Percentiles rank a stretch among this genome's conserved stretches.
Evolutionary conservation across 2,797 vertebrate species (phyloP).

Genomic region (Lindbergichthys nudifrons): DNA sequence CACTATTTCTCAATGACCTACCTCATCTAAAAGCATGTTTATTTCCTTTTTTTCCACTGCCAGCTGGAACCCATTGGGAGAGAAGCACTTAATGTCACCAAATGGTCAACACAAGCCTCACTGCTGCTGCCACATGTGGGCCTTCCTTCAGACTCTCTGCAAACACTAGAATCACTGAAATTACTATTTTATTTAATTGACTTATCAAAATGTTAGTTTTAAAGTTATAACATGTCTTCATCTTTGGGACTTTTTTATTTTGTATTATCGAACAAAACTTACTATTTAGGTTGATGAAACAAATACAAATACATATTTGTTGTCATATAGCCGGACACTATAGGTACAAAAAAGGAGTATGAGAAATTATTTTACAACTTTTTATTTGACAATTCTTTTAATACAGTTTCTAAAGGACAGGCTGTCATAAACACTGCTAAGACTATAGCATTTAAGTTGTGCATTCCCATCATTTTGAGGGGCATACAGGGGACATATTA

Average conservation of each 20-base stretch:
- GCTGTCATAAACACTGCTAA: too few species aligned
- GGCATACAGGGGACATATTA: too few species aligned
- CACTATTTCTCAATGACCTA: not conserved
- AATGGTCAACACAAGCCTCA: conserved; percentile 9
- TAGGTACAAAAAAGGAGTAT: too few species aligned
- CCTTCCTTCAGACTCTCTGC: not conserved
- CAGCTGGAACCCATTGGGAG: not conserved
- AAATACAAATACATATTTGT: not conserved
- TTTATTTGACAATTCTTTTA: too few species aligned
- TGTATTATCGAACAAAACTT: not conserved
- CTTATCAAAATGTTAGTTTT: not conserved
- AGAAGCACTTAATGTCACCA: not conserved
- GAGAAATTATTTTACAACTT: not conserved
- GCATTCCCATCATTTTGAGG: too few species aligned
- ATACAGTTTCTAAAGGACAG: too few species aligned
- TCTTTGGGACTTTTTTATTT: not conserved
- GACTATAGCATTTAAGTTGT: too few species aligned
- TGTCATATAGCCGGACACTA: too few species aligned
- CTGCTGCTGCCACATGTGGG: conserved; percentile 3
- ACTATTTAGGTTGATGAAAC: not conserved
- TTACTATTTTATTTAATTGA: not conserved
- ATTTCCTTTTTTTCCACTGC: conserved; percentile 3
- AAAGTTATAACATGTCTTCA: not conserved
- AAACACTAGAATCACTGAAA: not conserved
- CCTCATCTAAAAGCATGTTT: not conserved